These are phyloP conservation scores for Trichopria drosophilae DNA, from an alignment of 2,888 invertebrate genomes.

Conservation along the genomic window DNA sequence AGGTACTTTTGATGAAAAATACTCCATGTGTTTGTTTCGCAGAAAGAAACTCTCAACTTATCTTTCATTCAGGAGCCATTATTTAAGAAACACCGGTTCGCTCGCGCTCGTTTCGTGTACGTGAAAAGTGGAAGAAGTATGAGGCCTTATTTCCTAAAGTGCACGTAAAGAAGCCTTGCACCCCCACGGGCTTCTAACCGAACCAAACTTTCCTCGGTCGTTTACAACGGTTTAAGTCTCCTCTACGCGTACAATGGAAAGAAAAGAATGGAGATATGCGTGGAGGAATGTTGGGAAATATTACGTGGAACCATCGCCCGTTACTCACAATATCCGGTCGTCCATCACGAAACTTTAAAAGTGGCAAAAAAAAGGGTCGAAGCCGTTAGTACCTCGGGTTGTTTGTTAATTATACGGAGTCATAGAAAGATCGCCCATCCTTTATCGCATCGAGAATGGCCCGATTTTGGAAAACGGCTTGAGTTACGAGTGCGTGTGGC, in stretches of 20 bases:
- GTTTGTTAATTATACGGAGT: too few relatives aligned
- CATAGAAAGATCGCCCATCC: too few relatives aligned
- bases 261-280: not conserved
- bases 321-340: too few relatives aligned
- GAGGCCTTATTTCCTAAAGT: slow-evolving; percentile 34
- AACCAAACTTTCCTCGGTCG: slow-evolving; percentile 23
- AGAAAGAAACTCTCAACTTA: slow-evolving; percentile 20
- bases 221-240: slow-evolving; percentile 15
- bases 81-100: slow-evolving; percentile 24
- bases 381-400: too few relatives aligned
- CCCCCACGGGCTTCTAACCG: not conserved
- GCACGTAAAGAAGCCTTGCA: slow-evolving; percentile 15
- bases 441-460: too few relatives aligned
- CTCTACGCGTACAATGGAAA: not conserved
- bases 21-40: slow-evolving; percentile 9
- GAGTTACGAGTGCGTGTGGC: too few relatives aligned
- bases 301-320: too few relatives aligned
- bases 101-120: slow-evolving; percentile 1
- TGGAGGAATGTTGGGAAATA: too few relatives aligned
- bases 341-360: too few relatives aligned
- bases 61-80: slow-evolving; percentile 24
- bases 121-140: slow-evolving; percentile 22
- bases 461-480: too few relatives aligned
- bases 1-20: not conserved
- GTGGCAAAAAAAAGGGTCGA: too few relatives aligned